Base-by-base conservation (phyloP, 2,113 vertebrate species). In the Dendrocopos noguchii region DNA sequence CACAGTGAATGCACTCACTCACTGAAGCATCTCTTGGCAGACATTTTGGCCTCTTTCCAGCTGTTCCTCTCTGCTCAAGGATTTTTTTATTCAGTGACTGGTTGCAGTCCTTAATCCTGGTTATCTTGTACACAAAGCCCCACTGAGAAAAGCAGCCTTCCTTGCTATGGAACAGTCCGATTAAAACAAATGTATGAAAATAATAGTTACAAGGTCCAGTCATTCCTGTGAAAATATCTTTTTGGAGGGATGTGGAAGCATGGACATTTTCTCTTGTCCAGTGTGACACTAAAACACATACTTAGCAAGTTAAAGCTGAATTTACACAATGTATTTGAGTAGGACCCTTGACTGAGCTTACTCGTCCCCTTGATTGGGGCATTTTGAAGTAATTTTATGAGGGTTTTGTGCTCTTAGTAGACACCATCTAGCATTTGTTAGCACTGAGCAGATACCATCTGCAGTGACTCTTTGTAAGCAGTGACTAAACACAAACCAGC, bases 11-110 rank as follows among this genome's bases (percentile, higher is more conserved):
- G 88, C 82, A 84, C 85, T 95, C 92, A 95, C 91, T 96, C 94
- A 97, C 89, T 95, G 88, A 97, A 97, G 91, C 74, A 96, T 91
- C 94, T 96, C 90, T 96, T 96, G 96, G 96, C 97, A 97, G 90
- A 70, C 42, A 59, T 91, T 94, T 91, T 97, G 97, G 95, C 94
- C 87, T 94, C 67, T 65, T 72, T 98, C 97, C 97, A 97, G 68
- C 72, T 80, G 81, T 87, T 87, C 92, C 91, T 93, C 87, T 83
- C 83, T 71, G 93, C 91, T 88, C 63, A 31, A 70, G 47, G 67
- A 95, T 93, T 97, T 97, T 44, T 95, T 97, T 97, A 88, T 96
- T 95, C 68, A 92, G 80, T 42, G 80, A 56, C 80, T 94, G 79
- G 94, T 91, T 97, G 87, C 90, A 81, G 93, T 94, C 83, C 94